A percentile compares a stretch with the other conserved stretches of the same genome.
These are phyloP conservation scores for Axinella damicornis DNA, from an alignment of 37 sponge, comb jelly and placozoan species.

Conservation along the genomic window DNA sequence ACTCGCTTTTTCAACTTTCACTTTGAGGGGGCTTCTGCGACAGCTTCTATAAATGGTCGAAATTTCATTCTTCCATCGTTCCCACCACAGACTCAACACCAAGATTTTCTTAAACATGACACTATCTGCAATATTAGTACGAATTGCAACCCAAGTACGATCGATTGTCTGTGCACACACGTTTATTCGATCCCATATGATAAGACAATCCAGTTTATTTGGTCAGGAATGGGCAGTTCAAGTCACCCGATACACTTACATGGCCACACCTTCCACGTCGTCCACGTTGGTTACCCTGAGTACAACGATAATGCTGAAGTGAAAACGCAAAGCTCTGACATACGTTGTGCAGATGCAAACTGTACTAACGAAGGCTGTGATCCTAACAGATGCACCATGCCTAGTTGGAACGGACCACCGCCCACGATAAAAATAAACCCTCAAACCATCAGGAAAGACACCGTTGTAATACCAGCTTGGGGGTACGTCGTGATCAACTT, in stretches of 20 bases:
- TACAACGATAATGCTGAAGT: constrained; percentile 14
- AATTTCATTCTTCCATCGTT: constrained; percentile 20
- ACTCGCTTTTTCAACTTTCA: constrained; percentile 32
- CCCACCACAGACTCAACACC: constrained; percentile 10
- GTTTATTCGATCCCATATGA: neutral
- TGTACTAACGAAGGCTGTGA: neutral
- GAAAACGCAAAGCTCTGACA: constrained; percentile 8
- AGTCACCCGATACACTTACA: constrained; percentile 62
- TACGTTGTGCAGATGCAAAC: constrained; percentile 4
- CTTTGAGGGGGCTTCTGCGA: constrained; percentile 13
- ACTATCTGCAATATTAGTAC: neutral
- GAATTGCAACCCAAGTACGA: neutral
- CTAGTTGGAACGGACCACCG: too few relatives aligned
- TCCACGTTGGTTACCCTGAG: constrained; percentile 20
- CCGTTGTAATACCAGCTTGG: too few relatives aligned
- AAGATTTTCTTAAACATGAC: neutral
- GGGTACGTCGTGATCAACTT: too few relatives aligned
- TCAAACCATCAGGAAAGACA: too few relatives aligned
- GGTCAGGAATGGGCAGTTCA: neutral
- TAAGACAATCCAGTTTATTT: constrained; percentile 14
- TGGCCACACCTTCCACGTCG: constrained; percentile 58
- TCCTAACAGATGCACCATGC: neutral
- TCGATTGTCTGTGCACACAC: constrained; percentile 21
- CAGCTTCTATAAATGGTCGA: constrained; percentile 33
- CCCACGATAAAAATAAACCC: too few relatives aligned